Conservation (phyloP, 2,113 vertebrate species). For the Petrocephalus microphthalmus region DNA sequence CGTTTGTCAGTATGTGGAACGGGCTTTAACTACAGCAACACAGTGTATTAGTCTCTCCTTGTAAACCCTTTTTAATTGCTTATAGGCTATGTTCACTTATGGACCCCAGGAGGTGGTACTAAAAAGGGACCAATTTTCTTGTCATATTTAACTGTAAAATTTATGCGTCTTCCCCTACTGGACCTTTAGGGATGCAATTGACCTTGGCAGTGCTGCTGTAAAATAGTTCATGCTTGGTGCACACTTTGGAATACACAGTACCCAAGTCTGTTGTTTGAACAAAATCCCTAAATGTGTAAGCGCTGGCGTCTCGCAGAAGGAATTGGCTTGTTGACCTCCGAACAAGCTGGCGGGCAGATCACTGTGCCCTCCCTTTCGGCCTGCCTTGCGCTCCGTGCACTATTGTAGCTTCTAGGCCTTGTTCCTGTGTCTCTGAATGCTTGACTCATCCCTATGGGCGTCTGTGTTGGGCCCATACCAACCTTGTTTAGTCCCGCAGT, state of each 20-base stretch:
- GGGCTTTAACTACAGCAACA: not conserved
- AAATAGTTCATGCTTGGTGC: not conserved
- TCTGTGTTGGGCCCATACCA: constrained; percentile 99
- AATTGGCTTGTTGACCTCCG: not conserved
- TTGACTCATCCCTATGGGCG: constrained; percentile 98
- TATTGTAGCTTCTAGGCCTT: constrained; percentile 85
- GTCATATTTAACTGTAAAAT: not conserved
- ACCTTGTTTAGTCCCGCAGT: constrained; percentile 99
- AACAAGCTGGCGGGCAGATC: not conserved
- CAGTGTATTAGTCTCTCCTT: not conserved
- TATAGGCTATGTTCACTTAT: not conserved
- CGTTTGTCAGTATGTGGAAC: not conserved
- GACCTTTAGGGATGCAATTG: not conserved
- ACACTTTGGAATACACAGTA: not conserved
- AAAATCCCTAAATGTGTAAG: not conserved
- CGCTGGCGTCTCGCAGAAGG: not conserved
- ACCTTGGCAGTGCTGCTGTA: not conserved
- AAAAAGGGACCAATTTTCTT: not conserved
- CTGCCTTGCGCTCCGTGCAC: constrained; percentile 55
- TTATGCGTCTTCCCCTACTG: not conserved
- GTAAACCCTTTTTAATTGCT: not conserved
- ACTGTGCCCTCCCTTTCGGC: not conserved
- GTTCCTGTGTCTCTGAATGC: constrained; percentile 90
- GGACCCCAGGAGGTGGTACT: not conserved
- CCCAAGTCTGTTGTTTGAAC: not conserved